Base-by-base conservation (phyloP, 2,797 vertebrate genomes). In the Aselliscus stoliczkanus region DNA sequence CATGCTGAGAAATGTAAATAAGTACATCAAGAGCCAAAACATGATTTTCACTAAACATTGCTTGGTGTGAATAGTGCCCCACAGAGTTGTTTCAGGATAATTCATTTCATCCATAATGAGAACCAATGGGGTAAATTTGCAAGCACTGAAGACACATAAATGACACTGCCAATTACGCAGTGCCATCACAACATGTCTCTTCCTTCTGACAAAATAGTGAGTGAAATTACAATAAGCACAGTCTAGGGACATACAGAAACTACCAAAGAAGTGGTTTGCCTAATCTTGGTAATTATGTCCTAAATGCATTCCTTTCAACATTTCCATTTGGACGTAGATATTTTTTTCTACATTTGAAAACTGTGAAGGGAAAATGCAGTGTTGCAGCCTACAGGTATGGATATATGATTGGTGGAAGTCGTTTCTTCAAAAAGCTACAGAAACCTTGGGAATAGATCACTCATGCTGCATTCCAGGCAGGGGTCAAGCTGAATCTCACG, bases 1-100 rank as follows among this genome's bases (percentile, higher is more conserved):
- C 92, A 95, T 84, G 6, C 2, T 72, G 7, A 88, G 25, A 77
- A 97, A 93, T 70, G 52, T 94, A 97, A 85, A 84, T 95, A 96
- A 95, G 77, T 9, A 94, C 64, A 86, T 69, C 64, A 77, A 80
- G 27, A 90, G 58, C 13, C 87, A 84, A 73, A 62, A 58, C n/a
- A 79, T 54, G 31, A 56, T 92, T 44, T 84, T 97, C 44, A 62
- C n/a, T 95, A 76, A 95, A 67, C 76, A 86, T 47, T 90, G 25
- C 6, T 89, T 87, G 31, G 12, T 82, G 4, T 75, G 82, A 95
- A 86, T 17, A 12, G 58, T 60, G 54, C 12, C 42, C 75, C 25
- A 94, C 3, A 82, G 88, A 87, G 95, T 86, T 95, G 72, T 96
- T 86, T 82, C 34, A 25, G 65, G 44, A 73, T 62, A 86, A 65